A percentile compares a stretch with the other conserved stretches of the same genome.
These are phyloP conservation scores for Spodoptera litura DNA, from an alignment of 1,140 invertebrate genomes.

Conservation along the genomic window DNA sequence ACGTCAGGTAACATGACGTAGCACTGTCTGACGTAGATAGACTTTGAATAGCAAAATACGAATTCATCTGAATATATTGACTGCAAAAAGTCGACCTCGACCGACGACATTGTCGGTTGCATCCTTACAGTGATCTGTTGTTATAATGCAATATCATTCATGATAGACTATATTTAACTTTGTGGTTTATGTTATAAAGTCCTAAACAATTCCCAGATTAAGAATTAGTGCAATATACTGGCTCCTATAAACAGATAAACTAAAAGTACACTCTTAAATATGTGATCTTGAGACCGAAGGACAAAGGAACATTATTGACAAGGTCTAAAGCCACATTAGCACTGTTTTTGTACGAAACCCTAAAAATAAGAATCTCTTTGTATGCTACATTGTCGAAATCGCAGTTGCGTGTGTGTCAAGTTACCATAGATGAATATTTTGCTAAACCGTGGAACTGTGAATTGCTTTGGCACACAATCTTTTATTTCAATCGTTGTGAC, in stretches of 20 bases:
- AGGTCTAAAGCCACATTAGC: too few species aligned
- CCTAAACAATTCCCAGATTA: neutral
- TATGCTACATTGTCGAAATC: neutral
- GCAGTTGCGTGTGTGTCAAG: neutral
- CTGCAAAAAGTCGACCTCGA: constrained; percentile 24
- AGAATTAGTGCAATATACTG: too few species aligned
- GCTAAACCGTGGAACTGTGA: neutral
- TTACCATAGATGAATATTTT: constrained; percentile 21
- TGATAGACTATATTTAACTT: neutral
- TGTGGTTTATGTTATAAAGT: neutral
- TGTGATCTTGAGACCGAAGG: too few species aligned
- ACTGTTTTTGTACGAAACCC: too few species aligned
- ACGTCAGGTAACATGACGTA: neutral
- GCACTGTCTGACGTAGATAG: neutral
- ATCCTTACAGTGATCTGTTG: neutral
- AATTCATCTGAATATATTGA: neutral
- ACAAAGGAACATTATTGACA: too few species aligned
- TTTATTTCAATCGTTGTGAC: constrained; percentile 14
- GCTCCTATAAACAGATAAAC: neutral
- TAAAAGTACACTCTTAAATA: too few species aligned
- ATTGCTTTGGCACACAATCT: constrained; percentile 17
- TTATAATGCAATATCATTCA: neutral
- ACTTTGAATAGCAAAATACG: neutral
- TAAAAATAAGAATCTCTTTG: too few species aligned
- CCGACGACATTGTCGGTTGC: constrained; percentile 20